These are phyloP conservation scores for Caenorhabditis latens DNA, from an alignment of 1,140 invertebrate species.

Conservation along the genomic window DNA sequence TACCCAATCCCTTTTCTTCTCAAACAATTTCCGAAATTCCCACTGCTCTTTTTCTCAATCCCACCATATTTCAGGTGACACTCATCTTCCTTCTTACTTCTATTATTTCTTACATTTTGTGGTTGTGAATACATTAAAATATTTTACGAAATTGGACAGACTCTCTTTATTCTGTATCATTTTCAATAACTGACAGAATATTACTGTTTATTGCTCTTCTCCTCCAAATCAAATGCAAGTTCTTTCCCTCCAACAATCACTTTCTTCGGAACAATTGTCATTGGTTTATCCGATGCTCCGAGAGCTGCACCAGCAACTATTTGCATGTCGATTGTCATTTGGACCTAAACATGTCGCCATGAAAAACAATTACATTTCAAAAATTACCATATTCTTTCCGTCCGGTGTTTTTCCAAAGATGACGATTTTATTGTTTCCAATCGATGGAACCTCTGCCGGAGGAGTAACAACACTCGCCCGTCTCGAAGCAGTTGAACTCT, in stretches of 20 bases:
- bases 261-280: not conserved
- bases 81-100: not conserved
- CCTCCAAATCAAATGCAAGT: too few species aligned
- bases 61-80: not conserved
- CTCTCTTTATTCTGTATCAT: too few species aligned
- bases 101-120: not conserved
- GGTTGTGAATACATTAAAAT: not conserved
- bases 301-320: not conserved
- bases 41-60: not conserved
- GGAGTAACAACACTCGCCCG: not conserved
- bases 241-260: not conserved
- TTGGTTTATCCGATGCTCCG: not conserved
- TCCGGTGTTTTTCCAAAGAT: conserved; percentile 11
- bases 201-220: too few species aligned
- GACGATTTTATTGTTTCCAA: not conserved
- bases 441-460: not conserved
- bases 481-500: not conserved
- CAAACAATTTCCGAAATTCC: not conserved
- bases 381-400: conserved; percentile 22
- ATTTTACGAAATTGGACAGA: too few species aligned
- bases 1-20: too few species aligned
- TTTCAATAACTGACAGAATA: too few species aligned
- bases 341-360: not conserved
- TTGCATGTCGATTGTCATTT: conserved; percentile 50
- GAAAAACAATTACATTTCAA: not conserved